phyloP scores from a whole-genome alignment of 2,113 vertebrate species.

The Nerophis ophidion region DNA sequence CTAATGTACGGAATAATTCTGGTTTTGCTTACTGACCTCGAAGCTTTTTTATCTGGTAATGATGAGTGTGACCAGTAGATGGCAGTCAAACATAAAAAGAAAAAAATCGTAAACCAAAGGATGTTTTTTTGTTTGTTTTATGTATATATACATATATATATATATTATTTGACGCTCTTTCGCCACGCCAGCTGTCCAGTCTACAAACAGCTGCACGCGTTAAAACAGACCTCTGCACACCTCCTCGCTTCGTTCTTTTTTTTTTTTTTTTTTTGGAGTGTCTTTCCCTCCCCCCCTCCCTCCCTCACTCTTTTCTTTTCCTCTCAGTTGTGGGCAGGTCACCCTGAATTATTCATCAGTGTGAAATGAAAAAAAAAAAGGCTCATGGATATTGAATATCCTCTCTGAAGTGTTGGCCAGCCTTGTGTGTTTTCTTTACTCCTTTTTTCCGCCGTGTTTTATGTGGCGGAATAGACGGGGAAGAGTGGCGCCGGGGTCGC shows the following conservation, averaged over 20 bases:
- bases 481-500: slow-evolving; percentile 44
- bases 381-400: slow-evolving; percentile 73
- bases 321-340: slow-evolving; percentile 64
- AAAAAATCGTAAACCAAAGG: too few species aligned
- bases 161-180: slow-evolving; percentile 8
- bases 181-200: slow-evolving; percentile 36
- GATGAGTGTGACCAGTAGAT: too few species aligned
- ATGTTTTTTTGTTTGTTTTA: too few species aligned
- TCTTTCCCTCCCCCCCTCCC: slow-evolving; percentile 10
- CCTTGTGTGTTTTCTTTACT: slow-evolving; percentile 38
- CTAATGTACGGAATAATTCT: too few species aligned
- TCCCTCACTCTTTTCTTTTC: slow-evolving; percentile 6
- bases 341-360: slow-evolving; percentile 74
- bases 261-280: slow-evolving; percentile 16
- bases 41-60: too few species aligned
- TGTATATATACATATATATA: too few species aligned
- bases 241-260: slow-evolving; percentile 23
- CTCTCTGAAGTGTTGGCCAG: slow-evolving; percentile 63
- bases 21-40: too few species aligned
- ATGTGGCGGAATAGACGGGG: slow-evolving; percentile 29
- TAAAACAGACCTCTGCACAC: slow-evolving; percentile 58
- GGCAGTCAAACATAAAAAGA: too few species aligned
- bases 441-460: slow-evolving; percentile 9
- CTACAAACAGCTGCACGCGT: slow-evolving; percentile 60
- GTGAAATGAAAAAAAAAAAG: slow-evolving; percentile 66